Evolutionary conservation across 2,888 invertebrate genomes (phyloP).

Genomic region (Pollenia labialis): DNA sequence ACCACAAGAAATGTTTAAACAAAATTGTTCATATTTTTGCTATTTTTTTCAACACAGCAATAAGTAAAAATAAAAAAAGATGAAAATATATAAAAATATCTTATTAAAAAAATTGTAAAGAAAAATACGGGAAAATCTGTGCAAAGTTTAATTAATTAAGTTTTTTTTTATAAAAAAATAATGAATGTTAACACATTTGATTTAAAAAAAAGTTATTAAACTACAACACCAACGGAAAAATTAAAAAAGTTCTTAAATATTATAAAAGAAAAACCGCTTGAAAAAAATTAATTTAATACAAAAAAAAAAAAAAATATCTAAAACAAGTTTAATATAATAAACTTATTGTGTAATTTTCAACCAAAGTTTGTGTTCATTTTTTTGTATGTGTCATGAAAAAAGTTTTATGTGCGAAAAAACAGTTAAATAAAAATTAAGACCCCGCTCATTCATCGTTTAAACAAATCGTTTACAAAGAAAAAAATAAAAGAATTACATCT

Average conservation of each 20-base stretch:
- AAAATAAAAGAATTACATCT: not conserved
- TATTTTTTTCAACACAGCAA: not conserved
- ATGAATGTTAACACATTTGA: not conserved
- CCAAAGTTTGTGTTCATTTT: no score
- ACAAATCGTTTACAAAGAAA: not conserved
- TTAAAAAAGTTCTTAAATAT: not conserved
- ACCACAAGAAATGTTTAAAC: not conserved
- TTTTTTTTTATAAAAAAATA: not conserved
- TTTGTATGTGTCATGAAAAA: no score
- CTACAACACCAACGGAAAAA: not conserved
- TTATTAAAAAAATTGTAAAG: not conserved
- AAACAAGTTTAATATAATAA: no score
- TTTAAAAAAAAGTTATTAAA: not conserved
- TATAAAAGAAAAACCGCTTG: not conserved
- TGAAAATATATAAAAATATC: not conserved
- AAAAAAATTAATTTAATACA: not conserved
- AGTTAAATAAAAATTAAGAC: not conserved
- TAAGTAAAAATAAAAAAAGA: slow-evolving; percentile 1
- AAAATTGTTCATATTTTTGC: not conserved
- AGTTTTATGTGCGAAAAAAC: not conserved
- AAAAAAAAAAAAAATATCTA: no score
- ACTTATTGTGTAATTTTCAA: no score
- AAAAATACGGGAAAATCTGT: not conserved
- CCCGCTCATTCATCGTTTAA: not conserved
- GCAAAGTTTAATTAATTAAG: not conserved